Evolutionary conservation across 2,888 invertebrate species (phyloP).

Genomic region (Aproaerema taeniolella): DNA sequence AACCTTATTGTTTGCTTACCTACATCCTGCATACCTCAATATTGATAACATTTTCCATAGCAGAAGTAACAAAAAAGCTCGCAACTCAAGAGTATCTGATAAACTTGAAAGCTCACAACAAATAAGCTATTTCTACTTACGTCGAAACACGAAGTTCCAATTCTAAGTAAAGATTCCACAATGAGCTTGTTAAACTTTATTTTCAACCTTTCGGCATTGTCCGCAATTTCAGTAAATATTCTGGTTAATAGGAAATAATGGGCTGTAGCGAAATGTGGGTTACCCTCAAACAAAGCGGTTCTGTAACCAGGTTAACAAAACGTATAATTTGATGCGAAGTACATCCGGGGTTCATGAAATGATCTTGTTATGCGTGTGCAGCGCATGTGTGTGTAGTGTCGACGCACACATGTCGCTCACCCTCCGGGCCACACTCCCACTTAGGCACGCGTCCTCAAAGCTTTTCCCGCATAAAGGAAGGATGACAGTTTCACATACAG

Average conservation of each 20-base stretch:
- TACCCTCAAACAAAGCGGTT: constrained; percentile 11
- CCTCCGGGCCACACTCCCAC: constrained; percentile 33
- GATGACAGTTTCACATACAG: not conserved
- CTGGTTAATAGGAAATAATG: constrained; percentile 4
- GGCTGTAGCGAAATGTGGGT: constrained; percentile 5
- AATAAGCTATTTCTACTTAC: too few relatives aligned
- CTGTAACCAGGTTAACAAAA: constrained; percentile 17
- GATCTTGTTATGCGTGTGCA: constrained; percentile 18
- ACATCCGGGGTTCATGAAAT: constrained; percentile 35
- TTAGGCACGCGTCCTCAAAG: constrained; percentile 39
- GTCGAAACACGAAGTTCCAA: too few relatives aligned
- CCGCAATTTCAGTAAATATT: too few relatives aligned
- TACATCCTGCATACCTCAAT: constrained; percentile 7
- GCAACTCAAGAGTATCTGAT: too few relatives aligned
- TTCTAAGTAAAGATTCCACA: too few relatives aligned
- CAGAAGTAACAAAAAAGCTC: too few relatives aligned
- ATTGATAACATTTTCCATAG: not conserved
- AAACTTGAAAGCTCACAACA: too few relatives aligned
- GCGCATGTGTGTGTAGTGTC: constrained; percentile 21
- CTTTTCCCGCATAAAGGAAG: not conserved
- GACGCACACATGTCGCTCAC: constrained; percentile 18
- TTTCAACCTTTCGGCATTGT: too few relatives aligned
- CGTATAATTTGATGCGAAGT: constrained; percentile 21
- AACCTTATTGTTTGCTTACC: constrained; percentile 22
- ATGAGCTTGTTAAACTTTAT: too few relatives aligned